Conservation (phyloP, 2,113 vertebrate species). For the Anseranas semipalmata region DNA sequence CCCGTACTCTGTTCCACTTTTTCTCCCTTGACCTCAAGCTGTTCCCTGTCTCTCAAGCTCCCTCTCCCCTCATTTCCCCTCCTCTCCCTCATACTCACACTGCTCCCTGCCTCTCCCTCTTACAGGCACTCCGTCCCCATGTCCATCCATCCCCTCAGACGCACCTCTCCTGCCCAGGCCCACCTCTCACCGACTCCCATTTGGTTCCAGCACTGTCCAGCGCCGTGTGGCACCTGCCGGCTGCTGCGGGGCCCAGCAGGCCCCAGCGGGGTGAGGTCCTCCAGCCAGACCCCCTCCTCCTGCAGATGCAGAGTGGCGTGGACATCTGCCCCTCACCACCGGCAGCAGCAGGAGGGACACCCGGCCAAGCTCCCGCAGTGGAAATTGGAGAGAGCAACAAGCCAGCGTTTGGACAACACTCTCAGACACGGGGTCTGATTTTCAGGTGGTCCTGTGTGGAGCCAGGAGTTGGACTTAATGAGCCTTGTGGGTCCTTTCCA, state of each 20-base stretch:
- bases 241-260: not conserved
- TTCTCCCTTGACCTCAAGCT: not conserved
- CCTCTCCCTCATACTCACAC: not conserved
- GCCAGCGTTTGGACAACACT: too few species aligned
- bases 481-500: too few species aligned
- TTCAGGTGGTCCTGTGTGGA: too few species aligned
- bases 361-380: fast-evolving
- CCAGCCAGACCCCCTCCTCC: not conserved
- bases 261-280: not conserved
- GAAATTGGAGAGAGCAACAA: not conserved
- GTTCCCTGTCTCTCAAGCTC: not conserved
- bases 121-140: not conserved
- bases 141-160: not conserved
- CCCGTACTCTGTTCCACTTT: not conserved
- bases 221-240: not conserved
- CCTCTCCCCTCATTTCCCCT: not conserved
- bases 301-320: fast-evolving
- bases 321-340: not conserved
- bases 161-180: not conserved
- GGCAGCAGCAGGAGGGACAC: not conserved
- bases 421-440: too few species aligned
- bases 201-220: not conserved
- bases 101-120: not conserved
- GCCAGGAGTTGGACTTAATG: too few species aligned
- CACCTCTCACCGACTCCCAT: not conserved